Percentiles rank a stretch among this genome's conserved stretches.
phyloP scores from a whole-genome alignment of 2,113 vertebrate species.

The Hydropotes inermis region DNA sequence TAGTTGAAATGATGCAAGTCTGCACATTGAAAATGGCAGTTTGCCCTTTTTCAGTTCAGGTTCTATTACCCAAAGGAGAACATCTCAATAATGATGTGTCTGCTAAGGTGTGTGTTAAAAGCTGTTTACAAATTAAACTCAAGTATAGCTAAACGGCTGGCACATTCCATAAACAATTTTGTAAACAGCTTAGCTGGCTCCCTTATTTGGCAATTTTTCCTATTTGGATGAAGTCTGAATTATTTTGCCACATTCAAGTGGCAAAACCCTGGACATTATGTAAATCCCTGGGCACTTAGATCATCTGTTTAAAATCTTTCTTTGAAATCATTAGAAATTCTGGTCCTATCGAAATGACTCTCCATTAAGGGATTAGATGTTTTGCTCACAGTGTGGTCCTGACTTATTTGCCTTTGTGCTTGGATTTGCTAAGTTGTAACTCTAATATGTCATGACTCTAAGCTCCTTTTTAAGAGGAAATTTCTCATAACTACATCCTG shows the following conservation, averaged over 20 bases:
- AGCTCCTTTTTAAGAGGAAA: background rate
- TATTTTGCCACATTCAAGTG: background rate
- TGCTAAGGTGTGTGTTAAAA: background rate
- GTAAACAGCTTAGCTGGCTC: background rate
- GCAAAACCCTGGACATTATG: background rate
- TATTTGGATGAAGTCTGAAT: background rate
- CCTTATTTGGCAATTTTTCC: background rate
- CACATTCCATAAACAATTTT: background rate
- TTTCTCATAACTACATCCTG: background rate
- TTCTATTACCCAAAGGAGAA: background rate
- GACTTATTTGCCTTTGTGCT: background rate
- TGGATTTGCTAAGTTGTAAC: background rate
- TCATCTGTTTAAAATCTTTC: background rate
- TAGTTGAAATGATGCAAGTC: background rate
- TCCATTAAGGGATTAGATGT: background rate
- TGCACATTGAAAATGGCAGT: background rate
- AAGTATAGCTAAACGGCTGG: background rate
- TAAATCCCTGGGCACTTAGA: background rate
- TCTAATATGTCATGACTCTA: background rate
- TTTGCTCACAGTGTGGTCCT: background rate
- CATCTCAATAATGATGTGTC: background rate
- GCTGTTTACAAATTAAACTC: background rate
- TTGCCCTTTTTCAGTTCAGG: background rate
- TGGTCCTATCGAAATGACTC: background rate
- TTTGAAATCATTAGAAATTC: background rate